phyloP scores from a whole-genome alignment of 2,113 vertebrate species.

The Entosphenus tridentatus region DNA sequence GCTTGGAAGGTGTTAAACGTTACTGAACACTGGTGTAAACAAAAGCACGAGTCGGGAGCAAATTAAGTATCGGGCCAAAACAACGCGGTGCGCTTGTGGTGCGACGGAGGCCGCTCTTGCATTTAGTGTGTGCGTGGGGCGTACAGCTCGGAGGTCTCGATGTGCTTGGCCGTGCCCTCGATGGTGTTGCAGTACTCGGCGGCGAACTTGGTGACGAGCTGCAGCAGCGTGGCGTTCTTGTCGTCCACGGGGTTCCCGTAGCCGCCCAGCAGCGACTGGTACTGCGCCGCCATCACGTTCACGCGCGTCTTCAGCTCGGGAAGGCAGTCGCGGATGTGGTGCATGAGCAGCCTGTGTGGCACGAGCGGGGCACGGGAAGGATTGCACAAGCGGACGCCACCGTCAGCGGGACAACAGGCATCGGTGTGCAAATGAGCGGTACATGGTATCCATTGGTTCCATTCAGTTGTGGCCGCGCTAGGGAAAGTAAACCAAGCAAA shows the following conservation, averaged over 20 bases:
- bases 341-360: conserved; percentile 56
- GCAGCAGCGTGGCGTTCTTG: conserved; percentile 70
- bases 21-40: no score
- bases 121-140: no score
- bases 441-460: no score
- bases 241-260: conserved; percentile 89
- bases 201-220: conserved; percentile 96
- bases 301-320: conserved; percentile 91
- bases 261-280: conserved; percentile 76
- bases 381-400: no score
- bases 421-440: no score
- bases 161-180: conserved; percentile 97
- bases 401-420: no score
- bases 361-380: no score
- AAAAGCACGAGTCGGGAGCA: no score
- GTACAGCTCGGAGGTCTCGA: conserved; percentile 82
- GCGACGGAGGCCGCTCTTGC: conserved; percentile 18
- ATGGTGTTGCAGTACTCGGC: conserved; percentile 96
- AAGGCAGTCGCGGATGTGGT: conserved; percentile 90
- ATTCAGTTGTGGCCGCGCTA: no score
- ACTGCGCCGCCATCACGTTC: conserved; percentile 79
- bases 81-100: background rate
- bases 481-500: no score
- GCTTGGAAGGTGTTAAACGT: no score
- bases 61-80: background rate